Conservation (phyloP, 2,888 invertebrate species). For the Chrysomela aeneicollis region DNA sequence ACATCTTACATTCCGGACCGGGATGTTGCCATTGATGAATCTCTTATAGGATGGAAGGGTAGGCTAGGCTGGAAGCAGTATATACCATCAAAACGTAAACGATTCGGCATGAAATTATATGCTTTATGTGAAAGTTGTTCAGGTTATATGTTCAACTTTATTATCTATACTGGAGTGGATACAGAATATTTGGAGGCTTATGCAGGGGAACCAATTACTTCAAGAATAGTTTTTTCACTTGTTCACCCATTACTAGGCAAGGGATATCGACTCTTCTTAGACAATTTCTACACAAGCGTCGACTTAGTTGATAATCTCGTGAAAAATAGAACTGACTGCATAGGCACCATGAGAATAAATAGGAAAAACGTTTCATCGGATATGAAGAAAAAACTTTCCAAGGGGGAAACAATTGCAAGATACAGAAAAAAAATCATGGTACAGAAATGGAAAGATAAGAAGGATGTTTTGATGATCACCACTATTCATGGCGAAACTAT, state of each 20-base stretch:
- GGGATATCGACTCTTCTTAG: slow-evolving; percentile 39
- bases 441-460: not conserved
- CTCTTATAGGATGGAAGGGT: slow-evolving; percentile 36
- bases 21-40: too few species aligned
- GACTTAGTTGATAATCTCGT: not conserved
- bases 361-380: not conserved
- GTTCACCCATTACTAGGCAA: slow-evolving; percentile 42
- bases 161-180: slow-evolving; percentile 47
- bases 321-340: not conserved
- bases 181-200: slow-evolving; percentile 37
- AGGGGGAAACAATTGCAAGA: not conserved
- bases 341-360: slow-evolving; percentile 2
- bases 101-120: slow-evolving; percentile 51
- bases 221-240: too few species aligned
- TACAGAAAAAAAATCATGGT: too few species aligned
- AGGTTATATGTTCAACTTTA: slow-evolving; percentile 45
- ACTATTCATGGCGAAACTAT: too few species aligned
- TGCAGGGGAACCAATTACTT: too few species aligned
- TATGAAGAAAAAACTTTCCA: not conserved
- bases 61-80: slow-evolving; percentile 50
- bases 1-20: too few species aligned
- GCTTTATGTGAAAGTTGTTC: slow-evolving; percentile 49
- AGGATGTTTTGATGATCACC: too few species aligned
- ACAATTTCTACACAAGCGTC: not conserved
- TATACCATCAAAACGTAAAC: slow-evolving; percentile 47